A percentile compares a stretch with the other conserved stretches of the same genome.
phyloP scores from a whole-genome alignment of 1,140 invertebrate species.

The Periplaneta americana region DNA sequence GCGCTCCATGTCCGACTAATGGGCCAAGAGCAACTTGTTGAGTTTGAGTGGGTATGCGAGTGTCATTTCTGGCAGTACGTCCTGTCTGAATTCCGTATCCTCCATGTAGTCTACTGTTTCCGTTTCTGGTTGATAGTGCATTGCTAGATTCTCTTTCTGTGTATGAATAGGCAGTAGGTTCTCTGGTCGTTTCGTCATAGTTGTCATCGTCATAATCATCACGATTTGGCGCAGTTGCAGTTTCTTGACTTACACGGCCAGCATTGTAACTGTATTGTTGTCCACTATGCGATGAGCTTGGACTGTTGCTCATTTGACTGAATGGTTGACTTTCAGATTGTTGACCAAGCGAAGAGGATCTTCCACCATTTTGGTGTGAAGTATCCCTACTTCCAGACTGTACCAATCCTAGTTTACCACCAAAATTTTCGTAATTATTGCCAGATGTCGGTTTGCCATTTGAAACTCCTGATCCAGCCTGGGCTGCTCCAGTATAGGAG shows the following conservation, averaged over 20 bases:
- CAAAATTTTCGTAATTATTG: background rate
- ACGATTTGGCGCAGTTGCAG: background rate
- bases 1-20: conserved; percentile 24
- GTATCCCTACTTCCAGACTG: background rate
- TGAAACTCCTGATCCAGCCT: conserved; percentile 60
- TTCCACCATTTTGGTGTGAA: background rate
- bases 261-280: background rate
- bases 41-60: conserved; percentile 24
- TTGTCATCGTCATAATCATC: background rate
- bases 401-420: background rate
- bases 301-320: background rate
- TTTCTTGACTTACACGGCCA: background rate
- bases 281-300: background rate
- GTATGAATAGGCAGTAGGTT: background rate
- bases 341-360: background rate
- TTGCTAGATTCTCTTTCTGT: background rate
- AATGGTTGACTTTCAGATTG: background rate
- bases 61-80: background rate
- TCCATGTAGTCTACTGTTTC: background rate
- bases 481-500: conserved; percentile 71
- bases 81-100: background rate
- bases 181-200: background rate
- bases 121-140: background rate
- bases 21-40: conserved; percentile 25
- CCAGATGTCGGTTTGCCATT: background rate